Conservation (phyloP, 2,888 invertebrate species). For the Dynastes tityus region DNA sequence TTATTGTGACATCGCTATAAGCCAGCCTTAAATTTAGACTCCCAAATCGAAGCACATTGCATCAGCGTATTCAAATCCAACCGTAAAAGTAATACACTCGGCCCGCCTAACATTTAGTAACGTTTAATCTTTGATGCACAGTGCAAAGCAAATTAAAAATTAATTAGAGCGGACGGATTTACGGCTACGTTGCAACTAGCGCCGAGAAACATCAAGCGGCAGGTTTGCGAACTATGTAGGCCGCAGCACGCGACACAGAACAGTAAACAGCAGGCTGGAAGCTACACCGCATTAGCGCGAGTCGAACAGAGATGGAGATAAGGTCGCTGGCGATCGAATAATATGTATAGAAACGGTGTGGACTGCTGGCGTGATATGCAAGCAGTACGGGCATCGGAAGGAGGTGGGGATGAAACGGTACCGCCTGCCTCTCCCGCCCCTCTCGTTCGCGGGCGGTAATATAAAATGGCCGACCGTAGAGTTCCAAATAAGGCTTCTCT, state of each 20-base stretch:
- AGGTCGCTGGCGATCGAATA: not conserved
- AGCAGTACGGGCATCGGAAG: conserved; percentile 1
- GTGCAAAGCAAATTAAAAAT: conserved; percentile 34
- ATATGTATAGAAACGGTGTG: not conserved
- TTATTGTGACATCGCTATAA: no score
- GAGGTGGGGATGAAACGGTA: conserved; percentile 36
- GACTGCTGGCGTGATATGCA: not conserved
- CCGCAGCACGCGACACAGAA: not conserved
- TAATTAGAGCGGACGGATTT: conserved; percentile 14
- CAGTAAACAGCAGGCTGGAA: not conserved
- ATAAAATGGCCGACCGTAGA: conserved; percentile 46
- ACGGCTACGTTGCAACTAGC: conserved; percentile 12
- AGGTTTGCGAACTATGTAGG: not conserved
- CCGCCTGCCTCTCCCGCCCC: conserved; percentile 15
- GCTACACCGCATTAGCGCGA: not conserved
- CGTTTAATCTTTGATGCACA: conserved; percentile 29
- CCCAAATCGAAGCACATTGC: not conserved
- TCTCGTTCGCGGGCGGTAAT: not conserved
- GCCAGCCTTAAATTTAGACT: no score
- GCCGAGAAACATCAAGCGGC: conserved; percentile 11
- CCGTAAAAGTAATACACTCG: conserved; percentile 26
- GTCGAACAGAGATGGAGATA: conserved; percentile 23
- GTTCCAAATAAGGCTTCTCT: not conserved
- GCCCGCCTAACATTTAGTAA: not conserved
- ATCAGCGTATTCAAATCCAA: not conserved